Evolutionary conservation across 2,113 vertebrate genomes (phyloP), one percentile per base, ranked within the genome.

Genomic region (Propithecus coquereli): DNA sequence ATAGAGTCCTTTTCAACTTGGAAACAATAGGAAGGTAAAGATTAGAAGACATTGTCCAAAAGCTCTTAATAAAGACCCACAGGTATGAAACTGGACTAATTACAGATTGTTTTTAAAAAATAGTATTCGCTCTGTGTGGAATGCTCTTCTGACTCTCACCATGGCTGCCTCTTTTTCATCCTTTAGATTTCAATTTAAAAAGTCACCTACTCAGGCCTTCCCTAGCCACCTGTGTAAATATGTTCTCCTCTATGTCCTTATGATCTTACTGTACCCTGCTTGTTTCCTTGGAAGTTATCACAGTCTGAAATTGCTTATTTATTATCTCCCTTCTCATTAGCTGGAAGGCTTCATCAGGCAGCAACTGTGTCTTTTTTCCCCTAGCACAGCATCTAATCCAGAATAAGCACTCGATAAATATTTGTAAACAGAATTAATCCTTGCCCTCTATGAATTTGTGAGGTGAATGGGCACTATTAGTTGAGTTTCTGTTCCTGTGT

Each of bases 91-190:
- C n/a, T 32, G 25, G 1, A 2, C 10, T 4, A 30, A 23, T 20
- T n/a, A 59, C 27, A 50, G 82, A 16, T 13, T 54, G 32, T 22
- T 27, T 50, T 79, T 52, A 30, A 82, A 50, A 83, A 34, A 50
- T 12, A 12, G 30, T n/a, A 0, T 63, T 43, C 2, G 9, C 25
- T 68, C 2, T 40, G 40, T 5, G 0, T 18, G 20, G 45, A 37
- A 45, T 23, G 90, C 13, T 32, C 37, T 84, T 74, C 30, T 18
- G 0, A 45, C 37, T 57, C 47, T 43, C 63, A 23, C 22, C 14
- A 6, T 5, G 30, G 45, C 57, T 27, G 27, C 57, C 30, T 43
- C 45, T 9, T 74, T 47, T 45, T 32, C 73, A 34, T 63, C 40
- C 18, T 57, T 76, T 22, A 27, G 79, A 59, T 32, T 50, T 73